Conservation (phyloP, 2,888 invertebrate species). For the Trichogramma evanescens region DNA sequence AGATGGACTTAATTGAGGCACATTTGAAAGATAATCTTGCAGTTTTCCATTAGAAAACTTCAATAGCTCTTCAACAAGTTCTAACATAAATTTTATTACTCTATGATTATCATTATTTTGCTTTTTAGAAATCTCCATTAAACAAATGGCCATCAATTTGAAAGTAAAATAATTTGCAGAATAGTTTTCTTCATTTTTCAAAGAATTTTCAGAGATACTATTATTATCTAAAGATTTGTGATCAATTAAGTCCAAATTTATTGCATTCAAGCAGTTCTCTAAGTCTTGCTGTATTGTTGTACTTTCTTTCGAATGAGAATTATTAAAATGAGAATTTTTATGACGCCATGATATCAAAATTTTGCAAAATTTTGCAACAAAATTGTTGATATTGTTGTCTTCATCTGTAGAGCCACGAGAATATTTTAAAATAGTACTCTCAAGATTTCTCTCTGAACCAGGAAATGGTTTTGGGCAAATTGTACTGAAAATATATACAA, state of each 20-base stretch:
- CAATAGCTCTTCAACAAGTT: slow-evolving; percentile 69
- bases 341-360: too few relatives aligned
- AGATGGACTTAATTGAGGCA: slow-evolving; percentile 29
- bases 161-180: slow-evolving; percentile 60
- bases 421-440: slow-evolving; percentile 53
- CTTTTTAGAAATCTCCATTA: slow-evolving; percentile 73
- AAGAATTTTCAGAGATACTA: slow-evolving; percentile 33
- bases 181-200: slow-evolving; percentile 32
- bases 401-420: slow-evolving; percentile 37
- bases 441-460: slow-evolving; percentile 81
- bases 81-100: slow-evolving; percentile 76
- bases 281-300: slow-evolving; percentile 34
- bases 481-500: slow-evolving; percentile 42
- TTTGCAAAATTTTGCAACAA: slow-evolving; percentile 19
- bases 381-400: slow-evolving; percentile 35
- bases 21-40: slow-evolving; percentile 38
- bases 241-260: slow-evolving; percentile 25
- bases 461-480: slow-evolving; percentile 76
- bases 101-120: slow-evolving; percentile 73
- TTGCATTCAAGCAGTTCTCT: slow-evolving; percentile 34
- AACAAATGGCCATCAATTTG: slow-evolving; percentile 73
- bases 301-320: too few relatives aligned
- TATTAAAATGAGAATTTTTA: too few relatives aligned
- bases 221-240: slow-evolving; percentile 26
- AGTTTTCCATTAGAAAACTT: slow-evolving; percentile 45